These are phyloP conservation scores for Argya squamiceps DNA, from an alignment of 2,797 vertebrate species.

Conservation along the genomic window DNA sequence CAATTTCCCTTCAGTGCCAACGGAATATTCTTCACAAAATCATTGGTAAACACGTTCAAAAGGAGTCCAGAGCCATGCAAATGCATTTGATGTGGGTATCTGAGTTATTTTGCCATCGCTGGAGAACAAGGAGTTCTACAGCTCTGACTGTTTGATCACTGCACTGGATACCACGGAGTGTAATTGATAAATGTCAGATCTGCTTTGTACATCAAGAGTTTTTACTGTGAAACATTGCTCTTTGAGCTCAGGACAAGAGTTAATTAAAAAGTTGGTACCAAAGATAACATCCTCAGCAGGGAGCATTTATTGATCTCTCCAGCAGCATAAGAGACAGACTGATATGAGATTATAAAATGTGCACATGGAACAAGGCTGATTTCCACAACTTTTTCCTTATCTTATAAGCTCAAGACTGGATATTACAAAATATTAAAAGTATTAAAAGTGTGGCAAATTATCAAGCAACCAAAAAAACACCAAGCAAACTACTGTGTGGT, in stretches of 20 bases:
- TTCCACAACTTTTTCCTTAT: conserved; percentile 16
- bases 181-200: conserved; percentile 64
- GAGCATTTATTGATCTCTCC: conserved; percentile 52
- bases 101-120: not conserved
- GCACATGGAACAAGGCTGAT: not conserved
- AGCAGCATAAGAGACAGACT: not conserved
- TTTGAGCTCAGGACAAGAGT: conserved; percentile 63
- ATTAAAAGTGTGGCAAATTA: not conserved
- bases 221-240: conserved; percentile 51
- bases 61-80: not conserved
- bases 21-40: not conserved
- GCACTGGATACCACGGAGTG: not conserved
- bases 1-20: not conserved
- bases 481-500: not conserved
- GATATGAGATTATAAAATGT: conserved; percentile 3
- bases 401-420: not conserved
- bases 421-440: not conserved
- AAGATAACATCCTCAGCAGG: conserved; percentile 57
- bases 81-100: not conserved
- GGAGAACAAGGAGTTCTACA: not conserved
- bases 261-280: conserved; percentile 69
- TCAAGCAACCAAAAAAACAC: not conserved
- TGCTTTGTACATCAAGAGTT: conserved; percentile 54
- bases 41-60: not conserved
- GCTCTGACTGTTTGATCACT: conserved; percentile 20